These are phyloP conservation scores for Pocota personata DNA, from an alignment of 2,888 invertebrate genomes.

Conservation along the genomic window DNA sequence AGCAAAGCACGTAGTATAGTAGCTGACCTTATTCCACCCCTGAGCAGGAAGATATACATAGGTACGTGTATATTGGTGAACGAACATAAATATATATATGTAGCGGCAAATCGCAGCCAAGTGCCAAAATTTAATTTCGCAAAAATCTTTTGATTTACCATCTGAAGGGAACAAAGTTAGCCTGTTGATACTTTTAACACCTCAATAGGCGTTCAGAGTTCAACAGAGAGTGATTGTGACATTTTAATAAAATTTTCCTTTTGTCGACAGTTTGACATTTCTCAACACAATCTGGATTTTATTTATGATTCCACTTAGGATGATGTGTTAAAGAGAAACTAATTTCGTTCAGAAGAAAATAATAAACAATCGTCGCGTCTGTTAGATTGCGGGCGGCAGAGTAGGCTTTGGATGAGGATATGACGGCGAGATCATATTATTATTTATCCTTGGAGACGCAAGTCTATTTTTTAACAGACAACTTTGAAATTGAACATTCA, in stretches of 20 bases:
- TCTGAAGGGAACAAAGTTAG: neutral
- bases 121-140: slow-evolving; percentile 43
- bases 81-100: slow-evolving; percentile 1
- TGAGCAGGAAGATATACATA: neutral
- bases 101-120: slow-evolving; percentile 16
- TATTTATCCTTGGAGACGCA: neutral
- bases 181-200: neutral
- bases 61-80: slow-evolving; percentile 16
- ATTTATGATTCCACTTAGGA: neutral
- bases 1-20: neutral
- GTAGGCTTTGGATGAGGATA: neutral
- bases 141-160: slow-evolving; percentile 33
- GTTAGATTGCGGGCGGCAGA: neutral
- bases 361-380: neutral
- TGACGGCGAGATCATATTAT: neutral
- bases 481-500: no score
- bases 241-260: slow-evolving; percentile 12
- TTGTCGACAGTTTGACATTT: slow-evolving; percentile 11
- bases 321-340: neutral
- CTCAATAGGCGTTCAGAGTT: slow-evolving; percentile 1
- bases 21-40: slow-evolving; percentile 8
- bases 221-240: neutral
- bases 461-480: no score
- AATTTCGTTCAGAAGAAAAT: neutral
- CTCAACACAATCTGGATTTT: slow-evolving; percentile 1